A percentile compares a stretch with the other conserved stretches of the same genome.
Evolutionary conservation across 2,888 invertebrate species (phyloP).

Genomic region (Drosophila rubida): DNA sequence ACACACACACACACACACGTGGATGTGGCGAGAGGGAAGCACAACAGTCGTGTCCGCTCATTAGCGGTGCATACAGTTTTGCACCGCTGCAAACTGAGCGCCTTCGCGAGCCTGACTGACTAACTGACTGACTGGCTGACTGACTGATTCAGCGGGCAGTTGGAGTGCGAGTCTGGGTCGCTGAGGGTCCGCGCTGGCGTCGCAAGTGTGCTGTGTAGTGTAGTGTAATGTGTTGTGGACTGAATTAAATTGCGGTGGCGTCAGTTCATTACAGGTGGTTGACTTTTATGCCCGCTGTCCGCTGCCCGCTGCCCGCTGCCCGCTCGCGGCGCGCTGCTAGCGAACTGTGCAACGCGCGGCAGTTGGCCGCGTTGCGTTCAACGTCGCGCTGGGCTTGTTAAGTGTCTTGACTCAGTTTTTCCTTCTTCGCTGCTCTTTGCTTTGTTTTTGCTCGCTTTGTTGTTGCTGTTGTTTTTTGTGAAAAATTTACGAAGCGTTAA

Average conservation of each 20-base stretch:
- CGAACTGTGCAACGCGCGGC: constrained; percentile 15
- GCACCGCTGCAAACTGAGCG: constrained; percentile 60
- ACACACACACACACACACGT: constrained; percentile 2
- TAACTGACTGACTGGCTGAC: not conserved
- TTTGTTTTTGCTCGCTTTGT: constrained; percentile 23
- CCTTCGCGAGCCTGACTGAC: not conserved
- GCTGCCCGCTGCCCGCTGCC: constrained; percentile 12
- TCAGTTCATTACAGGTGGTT: constrained; percentile 83
- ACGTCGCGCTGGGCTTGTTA: constrained; percentile 50
- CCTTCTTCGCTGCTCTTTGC: constrained; percentile 23
- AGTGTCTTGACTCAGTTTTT: constrained; percentile 50
- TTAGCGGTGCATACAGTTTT: constrained; percentile 61
- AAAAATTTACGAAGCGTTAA: constrained; percentile 82
- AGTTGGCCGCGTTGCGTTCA: constrained; percentile 10
- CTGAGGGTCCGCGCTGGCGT: constrained; percentile 7
- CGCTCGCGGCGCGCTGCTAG: constrained; percentile 17
- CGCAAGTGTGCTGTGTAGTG: constrained; percentile 3
- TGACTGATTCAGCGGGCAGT: not conserved
- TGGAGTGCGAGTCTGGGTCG: not conserved
- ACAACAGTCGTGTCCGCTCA: constrained; percentile 40
- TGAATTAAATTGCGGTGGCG: constrained; percentile 82
- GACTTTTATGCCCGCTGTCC: constrained; percentile 64
- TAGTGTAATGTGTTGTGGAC: constrained; percentile 44
- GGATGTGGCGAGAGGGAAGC: too few species aligned
- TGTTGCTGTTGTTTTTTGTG: constrained; percentile 57